Conservation (phyloP, 2,888 invertebrate species). For the Tanypteryx hageni region DNA sequence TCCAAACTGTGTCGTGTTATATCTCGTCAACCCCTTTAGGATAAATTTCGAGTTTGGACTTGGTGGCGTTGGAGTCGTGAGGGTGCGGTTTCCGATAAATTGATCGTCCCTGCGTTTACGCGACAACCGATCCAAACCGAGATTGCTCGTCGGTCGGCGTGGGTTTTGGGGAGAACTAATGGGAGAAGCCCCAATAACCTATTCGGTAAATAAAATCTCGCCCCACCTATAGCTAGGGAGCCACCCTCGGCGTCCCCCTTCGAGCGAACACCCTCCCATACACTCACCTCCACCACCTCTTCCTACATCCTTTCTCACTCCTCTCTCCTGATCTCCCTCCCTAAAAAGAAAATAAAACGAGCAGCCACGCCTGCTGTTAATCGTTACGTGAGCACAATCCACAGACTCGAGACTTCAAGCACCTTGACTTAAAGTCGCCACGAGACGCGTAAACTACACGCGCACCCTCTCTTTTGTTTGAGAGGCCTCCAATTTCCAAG, state of each 20-base stretch:
- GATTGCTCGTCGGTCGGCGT: neutral
- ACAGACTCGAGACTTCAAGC: neutral
- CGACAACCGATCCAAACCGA: neutral
- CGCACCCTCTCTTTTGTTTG: neutral
- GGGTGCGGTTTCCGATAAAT: conserved; percentile 53
- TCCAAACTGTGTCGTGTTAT: neutral
- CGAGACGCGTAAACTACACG: neutral
- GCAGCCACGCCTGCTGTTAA: neutral
- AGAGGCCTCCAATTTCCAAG: neutral
- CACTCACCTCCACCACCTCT: too few species aligned
- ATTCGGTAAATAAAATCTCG: neutral
- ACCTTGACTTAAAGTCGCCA: neutral
- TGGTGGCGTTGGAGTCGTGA: conserved; percentile 27
- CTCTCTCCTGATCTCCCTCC: neutral
- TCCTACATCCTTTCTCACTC: neutral
- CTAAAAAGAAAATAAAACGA: neutral
- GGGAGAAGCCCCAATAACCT: conserved; percentile 19
- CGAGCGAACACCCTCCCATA: neutral
- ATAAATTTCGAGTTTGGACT: neutral
- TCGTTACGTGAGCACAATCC: conserved; percentile 31
- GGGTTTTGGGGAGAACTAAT: conserved; percentile 6
- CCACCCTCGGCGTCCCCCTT: neutral
- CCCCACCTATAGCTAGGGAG: neutral
- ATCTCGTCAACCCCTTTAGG: neutral
- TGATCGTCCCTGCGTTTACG: conserved; percentile 23